Evolutionary conservation across 2,797 vertebrate species (phyloP).

Genomic region (Macropodus opercularis): DNA sequence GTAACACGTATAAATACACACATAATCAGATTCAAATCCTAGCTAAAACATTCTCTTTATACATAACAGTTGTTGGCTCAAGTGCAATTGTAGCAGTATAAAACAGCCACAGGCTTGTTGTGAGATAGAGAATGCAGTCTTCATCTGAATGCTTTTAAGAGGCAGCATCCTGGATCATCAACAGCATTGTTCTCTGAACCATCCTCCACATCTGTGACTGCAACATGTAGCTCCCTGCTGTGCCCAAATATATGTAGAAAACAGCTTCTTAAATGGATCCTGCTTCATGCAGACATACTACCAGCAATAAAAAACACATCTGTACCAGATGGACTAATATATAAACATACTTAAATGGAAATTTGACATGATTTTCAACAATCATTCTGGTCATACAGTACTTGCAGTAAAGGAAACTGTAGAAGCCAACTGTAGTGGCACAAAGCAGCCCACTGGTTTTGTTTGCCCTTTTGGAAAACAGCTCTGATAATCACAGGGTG

Average conservation of each 20-base stretch:
- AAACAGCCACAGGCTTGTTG: too few relatives aligned
- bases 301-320: background rate
- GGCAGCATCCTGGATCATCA: background rate
- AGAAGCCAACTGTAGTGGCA: slow-evolving; percentile 7
- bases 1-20: too few relatives aligned
- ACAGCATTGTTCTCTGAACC: background rate
- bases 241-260: background rate
- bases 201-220: background rate
- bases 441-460: slow-evolving; percentile 42
- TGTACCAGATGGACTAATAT: too few relatives aligned
- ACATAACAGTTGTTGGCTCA: too few relatives aligned
- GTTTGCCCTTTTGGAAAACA: slow-evolving; percentile 46
- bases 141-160: background rate
- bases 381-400: slow-evolving; percentile 11
- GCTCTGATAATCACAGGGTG: slow-evolving; percentile 54
- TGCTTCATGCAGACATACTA: background rate
- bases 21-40: too few relatives aligned
- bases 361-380: background rate
- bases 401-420: background rate
- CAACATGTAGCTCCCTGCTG: background rate
- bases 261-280: background rate
- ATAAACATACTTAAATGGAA: background rate
- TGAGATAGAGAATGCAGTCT: background rate
- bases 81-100: too few relatives aligned
- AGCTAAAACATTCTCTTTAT: too few relatives aligned